A percentile compares a stretch with the other conserved stretches of the same genome.
These are phyloP conservation scores for Anhinga anhinga DNA, from an alignment of 2,113 vertebrate genomes.

Conservation along the genomic window DNA sequence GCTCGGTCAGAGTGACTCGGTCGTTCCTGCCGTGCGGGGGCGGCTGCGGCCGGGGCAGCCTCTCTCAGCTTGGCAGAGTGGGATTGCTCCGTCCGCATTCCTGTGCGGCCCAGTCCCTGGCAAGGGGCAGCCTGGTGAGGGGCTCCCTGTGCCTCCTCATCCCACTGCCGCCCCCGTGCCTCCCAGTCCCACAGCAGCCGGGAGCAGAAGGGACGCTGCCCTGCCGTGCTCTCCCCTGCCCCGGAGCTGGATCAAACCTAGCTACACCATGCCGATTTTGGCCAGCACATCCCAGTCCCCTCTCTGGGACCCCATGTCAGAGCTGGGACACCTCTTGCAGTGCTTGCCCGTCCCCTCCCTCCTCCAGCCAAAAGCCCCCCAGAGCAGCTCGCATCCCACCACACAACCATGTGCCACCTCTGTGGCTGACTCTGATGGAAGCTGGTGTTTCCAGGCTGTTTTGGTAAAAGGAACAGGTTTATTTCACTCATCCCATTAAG, in stretches of 20 bases:
- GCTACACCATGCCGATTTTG: background rate
- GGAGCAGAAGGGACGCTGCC: background rate
- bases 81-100: background rate
- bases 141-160: background rate
- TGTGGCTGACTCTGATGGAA: background rate
- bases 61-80: background rate
- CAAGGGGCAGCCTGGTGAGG: background rate
- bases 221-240: background rate
- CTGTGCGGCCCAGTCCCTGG: background rate
- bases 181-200: accelerated
- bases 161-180: background rate
- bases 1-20: background rate
- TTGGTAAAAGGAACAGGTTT: slow-evolving; percentile 12
- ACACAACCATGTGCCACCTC: accelerated
- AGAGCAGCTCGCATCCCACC: accelerated
- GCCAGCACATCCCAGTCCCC: background rate
- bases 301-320: background rate
- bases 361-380: background rate
- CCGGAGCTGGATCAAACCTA: background rate
- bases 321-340: background rate
- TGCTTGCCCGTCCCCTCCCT: background rate
- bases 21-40: background rate
- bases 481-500: background rate
- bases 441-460: background rate
- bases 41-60: background rate